Evolutionary conservation across 37 sponge, comb jelly and placozoan species (phyloP).

Genomic region (Aplysina aerophoba): DNA sequence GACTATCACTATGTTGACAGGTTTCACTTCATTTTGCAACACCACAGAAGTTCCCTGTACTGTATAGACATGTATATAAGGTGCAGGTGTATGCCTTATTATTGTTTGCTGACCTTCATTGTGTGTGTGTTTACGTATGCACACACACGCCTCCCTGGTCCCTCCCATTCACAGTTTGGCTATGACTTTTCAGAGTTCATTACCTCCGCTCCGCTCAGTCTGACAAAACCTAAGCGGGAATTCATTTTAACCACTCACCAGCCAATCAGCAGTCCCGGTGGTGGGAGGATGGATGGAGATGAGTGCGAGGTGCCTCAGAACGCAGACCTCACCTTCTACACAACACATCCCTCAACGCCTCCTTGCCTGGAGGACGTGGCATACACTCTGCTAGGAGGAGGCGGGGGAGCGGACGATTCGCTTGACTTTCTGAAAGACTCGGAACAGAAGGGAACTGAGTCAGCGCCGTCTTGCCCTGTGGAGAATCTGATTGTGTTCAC

Average conservation of each 20-base stretch:
- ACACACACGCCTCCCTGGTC: neutral
- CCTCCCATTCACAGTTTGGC: neutral
- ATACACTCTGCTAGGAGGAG: neutral
- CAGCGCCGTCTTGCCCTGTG: neutral
- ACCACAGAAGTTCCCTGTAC: too few species aligned
- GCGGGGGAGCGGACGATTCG: neutral
- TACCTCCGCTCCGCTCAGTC: neutral
- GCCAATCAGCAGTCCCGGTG: neutral
- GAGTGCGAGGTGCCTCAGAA: too few species aligned
- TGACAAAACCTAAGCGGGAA: too few species aligned
- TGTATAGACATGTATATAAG: too few species aligned
- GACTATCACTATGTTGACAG: too few species aligned
- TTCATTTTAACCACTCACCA: too few species aligned
- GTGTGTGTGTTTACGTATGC: neutral
- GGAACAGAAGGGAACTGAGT: neutral
- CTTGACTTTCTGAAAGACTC: neutral
- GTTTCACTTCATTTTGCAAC: too few species aligned
- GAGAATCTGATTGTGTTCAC: conserved; percentile 8
- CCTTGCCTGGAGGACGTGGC: neutral
- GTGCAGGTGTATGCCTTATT: too few species aligned
- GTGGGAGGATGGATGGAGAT: neutral
- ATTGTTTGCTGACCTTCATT: too few species aligned
- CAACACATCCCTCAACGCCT: neutral
- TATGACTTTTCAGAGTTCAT: neutral
- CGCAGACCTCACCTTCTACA: conserved; percentile 17